Evolutionary conservation across 2,797 vertebrate genomes (phyloP).

Genomic region (Paramormyrops hopkinsi): DNA sequence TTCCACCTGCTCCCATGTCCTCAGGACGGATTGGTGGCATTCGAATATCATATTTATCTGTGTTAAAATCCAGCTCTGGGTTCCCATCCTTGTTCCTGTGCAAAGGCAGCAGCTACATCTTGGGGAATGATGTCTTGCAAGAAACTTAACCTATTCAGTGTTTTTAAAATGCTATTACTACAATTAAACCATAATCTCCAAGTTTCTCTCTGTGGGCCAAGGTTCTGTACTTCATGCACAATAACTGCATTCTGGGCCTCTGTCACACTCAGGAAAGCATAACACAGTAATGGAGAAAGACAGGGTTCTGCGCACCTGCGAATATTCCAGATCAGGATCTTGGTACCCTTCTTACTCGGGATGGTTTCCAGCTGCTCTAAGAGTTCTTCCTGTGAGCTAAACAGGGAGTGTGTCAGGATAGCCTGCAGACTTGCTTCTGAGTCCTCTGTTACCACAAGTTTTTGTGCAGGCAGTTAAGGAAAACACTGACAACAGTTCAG

Average conservation of each 20-base stretch:
- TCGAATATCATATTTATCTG: conserved; percentile 59
- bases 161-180: background rate
- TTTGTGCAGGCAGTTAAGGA: conserved; percentile 63
- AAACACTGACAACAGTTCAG: conserved; percentile 4
- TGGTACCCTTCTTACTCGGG: conserved; percentile 70
- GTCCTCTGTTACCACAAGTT: conserved; percentile 70
- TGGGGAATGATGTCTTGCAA: background rate
- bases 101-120: background rate
- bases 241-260: background rate
- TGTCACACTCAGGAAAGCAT: background rate
- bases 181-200: background rate
- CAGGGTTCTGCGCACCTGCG: conserved; percentile 51
- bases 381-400: conserved; percentile 63
- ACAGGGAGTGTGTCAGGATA: conserved; percentile 68
- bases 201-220: background rate
- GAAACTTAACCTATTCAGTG: background rate
- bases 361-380: conserved; percentile 62
- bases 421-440: conserved; percentile 71
- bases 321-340: conserved; percentile 77
- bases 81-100: conserved; percentile 70
- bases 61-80: conserved; percentile 72
- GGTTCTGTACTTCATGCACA: background rate
- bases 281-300: background rate
- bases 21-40: conserved; percentile 58
- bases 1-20: conserved; percentile 47